A percentile compares a stretch with the other conserved stretches of the same genome.
phyloP scores from a whole-genome alignment of 2,888 invertebrate genomes.

The Diplazon laetatorius region DNA sequence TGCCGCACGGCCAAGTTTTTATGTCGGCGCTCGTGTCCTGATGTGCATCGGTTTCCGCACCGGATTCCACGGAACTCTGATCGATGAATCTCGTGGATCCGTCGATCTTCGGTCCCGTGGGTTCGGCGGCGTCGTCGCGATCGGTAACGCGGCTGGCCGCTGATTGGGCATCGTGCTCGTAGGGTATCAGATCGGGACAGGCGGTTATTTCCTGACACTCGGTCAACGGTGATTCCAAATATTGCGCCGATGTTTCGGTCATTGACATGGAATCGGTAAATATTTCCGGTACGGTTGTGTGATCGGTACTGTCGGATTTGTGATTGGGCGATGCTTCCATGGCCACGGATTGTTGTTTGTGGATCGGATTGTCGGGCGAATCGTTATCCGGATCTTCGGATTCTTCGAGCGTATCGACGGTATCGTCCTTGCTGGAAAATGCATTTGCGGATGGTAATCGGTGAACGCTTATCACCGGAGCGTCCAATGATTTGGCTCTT shows the following conservation, averaged over 20 bases:
- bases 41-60: conserved; percentile 72
- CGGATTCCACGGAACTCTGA: conserved; percentile 79
- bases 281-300: conserved; percentile 77
- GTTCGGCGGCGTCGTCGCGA: conserved; percentile 45
- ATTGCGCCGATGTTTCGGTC: conserved; percentile 79
- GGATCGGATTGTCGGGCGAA: conserved; percentile 33
- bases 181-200: conserved; percentile 76
- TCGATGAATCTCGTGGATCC: conserved; percentile 77
- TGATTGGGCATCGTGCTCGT: conserved; percentile 72
- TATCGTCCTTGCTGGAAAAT: conserved; percentile 95
- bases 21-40: conserved; percentile 58
- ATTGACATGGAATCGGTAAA: conserved; percentile 78
- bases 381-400: conserved; percentile 81
- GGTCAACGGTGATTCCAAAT: conserved; percentile 79
- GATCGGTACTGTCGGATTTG: conserved; percentile 78
- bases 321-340: conserved; percentile 76
- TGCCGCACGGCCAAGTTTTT: conserved; percentile 51
- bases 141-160: conserved; percentile 27
- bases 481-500: conserved; percentile 92
- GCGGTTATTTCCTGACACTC: conserved; percentile 78
- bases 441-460: conserved; percentile 92
- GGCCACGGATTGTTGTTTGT: conserved; percentile 67
- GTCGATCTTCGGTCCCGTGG: conserved; percentile 68
- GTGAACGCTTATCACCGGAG: conserved; percentile 91
- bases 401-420: conserved; percentile 90